These are phyloP conservation scores for Drosophila recens DNA, from an alignment of 2,888 invertebrate genomes.

Conservation along the genomic window DNA sequence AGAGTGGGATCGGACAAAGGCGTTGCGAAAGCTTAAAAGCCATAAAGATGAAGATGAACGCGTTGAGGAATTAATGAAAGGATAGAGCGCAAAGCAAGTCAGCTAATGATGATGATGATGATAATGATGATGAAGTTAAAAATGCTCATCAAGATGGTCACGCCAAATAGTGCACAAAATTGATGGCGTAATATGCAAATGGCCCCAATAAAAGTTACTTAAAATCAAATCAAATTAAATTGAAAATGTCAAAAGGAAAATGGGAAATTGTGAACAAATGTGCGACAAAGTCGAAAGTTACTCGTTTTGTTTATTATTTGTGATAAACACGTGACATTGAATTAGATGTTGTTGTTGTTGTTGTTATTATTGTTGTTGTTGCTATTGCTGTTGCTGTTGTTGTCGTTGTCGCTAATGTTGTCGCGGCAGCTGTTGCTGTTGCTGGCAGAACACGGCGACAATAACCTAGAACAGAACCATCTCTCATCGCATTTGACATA, in stretches of 20 bases:
- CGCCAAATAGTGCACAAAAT: conserved; percentile 41
- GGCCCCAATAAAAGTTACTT: conserved; percentile 52
- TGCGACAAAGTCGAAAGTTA: background rate
- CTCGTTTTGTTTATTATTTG: conserved; percentile 25
- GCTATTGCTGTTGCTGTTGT: conserved; percentile 44
- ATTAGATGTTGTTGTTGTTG: background rate
- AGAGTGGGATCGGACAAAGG: conserved; percentile 26
- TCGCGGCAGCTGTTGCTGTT: conserved; percentile 30
- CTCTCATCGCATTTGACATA: conserved; percentile 64
- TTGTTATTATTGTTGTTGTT: conserved; percentile 35
- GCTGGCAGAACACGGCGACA: conserved; percentile 36
- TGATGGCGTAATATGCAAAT: conserved; percentile 55
- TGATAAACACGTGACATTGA: background rate
- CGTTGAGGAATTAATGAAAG: conserved; percentile 71
- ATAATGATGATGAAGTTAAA: conserved; percentile 9
- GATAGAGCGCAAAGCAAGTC: conserved; percentile 31
- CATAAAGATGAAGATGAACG: conserved; percentile 73
- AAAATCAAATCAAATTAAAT: conserved; percentile 57
- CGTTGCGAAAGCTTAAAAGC: conserved; percentile 57
- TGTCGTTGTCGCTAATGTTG: conserved; percentile 51
- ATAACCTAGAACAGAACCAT: conserved; percentile 31
- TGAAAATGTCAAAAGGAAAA: conserved; percentile 34
- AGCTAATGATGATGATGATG: conserved; percentile 20
- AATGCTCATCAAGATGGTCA: conserved; percentile 30
- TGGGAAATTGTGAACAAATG: conserved; percentile 26